Base-by-base conservation (phyloP, 2,797 vertebrate genomes). In the Tarsius wallacei region DNA sequence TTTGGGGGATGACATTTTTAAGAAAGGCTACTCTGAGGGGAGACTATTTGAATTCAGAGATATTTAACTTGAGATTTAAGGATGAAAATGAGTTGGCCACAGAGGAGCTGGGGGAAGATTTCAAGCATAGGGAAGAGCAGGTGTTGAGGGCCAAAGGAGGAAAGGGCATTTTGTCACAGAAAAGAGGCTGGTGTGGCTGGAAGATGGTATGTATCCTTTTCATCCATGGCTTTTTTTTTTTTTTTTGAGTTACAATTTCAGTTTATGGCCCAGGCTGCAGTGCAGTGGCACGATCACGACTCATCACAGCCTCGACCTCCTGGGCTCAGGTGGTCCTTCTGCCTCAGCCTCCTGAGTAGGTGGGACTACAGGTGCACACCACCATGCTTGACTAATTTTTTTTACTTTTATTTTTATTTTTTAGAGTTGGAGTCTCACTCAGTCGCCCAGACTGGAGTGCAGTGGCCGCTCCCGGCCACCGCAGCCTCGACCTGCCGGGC, bases 81-180 rank as follows among this genome's bases (percentile, higher is more conserved):
- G 76, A 63, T 74, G 55, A 76, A 89, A 81, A 55, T 55, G 14
- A 68, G 19, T 68, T 68, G 61, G 14, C 31, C 7, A 5, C 63
- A 70, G 61, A 59, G 31, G 51, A 78, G n/a, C 51, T 21, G 49
- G 51, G 16, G 26, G 49, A 66, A 42, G 82, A 81, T 68, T 17
- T 7, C 3, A 76, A 31, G 74, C 74, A 47, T 7, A 42, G 73
- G 77, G n/a, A 89, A 78, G 59, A 80, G 31, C 80, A 66, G 64
- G 31, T 80, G 36, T 36, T 36, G 16, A 91, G 64, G 49, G 42
- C 57, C 63, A 64, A 19, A 70, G 63, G 55, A 73, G 28, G n/a
- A 87, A 80, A 91, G 80, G 55, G 2, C 61, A 77, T 86, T 80
- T 76, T 17, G 17, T 76, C 53, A 64, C 21, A 90, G 92, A 74